These are phyloP conservation scores for Mallotus villosus DNA, from an alignment of 2,797 vertebrate genomes.

Conservation along the genomic window DNA sequence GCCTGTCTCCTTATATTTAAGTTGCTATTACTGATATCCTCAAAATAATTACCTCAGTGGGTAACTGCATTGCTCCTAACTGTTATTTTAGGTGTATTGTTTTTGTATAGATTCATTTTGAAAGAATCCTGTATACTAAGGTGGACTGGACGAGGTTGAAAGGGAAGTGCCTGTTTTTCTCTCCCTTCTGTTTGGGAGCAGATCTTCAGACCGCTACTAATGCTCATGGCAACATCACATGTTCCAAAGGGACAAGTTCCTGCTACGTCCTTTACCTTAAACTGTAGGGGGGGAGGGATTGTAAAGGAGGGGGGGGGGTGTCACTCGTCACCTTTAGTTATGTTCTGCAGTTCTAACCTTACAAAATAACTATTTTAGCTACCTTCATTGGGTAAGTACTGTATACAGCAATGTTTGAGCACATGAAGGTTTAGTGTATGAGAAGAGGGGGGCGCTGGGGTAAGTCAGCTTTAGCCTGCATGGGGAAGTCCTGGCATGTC, in stretches of 20 bases:
- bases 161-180: constrained; percentile 40
- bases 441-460: constrained; percentile 17
- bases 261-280: neutral
- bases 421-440: constrained; percentile 34
- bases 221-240: neutral
- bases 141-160: constrained; percentile 22
- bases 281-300: no score
- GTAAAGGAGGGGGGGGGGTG: no score
- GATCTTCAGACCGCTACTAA: neutral
- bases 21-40: constrained; percentile 57
- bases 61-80: constrained; percentile 48
- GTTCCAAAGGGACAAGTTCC: neutral
- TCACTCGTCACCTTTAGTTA: constrained; percentile 29
- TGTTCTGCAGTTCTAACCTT: constrained; percentile 23
- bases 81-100: constrained; percentile 63
- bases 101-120: constrained; percentile 65
- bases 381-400: constrained; percentile 34
- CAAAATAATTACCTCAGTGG: constrained; percentile 31
- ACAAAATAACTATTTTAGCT: constrained; percentile 43
- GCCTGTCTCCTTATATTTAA: constrained; percentile 52
- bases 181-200: constrained; percentile 42
- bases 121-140: constrained; percentile 34
- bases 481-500: constrained; percentile 37
- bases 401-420: constrained; percentile 33
- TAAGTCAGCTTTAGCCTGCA: constrained; percentile 41